A percentile compares a stretch with the other conserved stretches of the same genome.
These are phyloP conservation scores for Etheostoma spectabile DNA, from an alignment of 2,113 vertebrate species.

Conservation along the genomic window DNA sequence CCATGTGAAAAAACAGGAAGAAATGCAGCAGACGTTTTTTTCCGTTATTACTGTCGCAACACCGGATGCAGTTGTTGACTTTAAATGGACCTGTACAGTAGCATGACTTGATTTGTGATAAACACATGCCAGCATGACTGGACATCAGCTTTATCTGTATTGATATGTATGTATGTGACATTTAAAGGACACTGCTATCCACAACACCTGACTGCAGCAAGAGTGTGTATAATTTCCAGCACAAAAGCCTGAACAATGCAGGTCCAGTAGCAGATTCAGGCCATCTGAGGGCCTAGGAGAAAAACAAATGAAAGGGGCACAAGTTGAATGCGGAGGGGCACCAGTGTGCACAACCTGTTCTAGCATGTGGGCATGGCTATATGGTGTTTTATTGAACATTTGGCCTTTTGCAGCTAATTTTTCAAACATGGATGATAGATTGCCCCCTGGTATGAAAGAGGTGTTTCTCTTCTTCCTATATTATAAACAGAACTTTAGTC, in stretches of 20 bases:
- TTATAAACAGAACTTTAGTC: too few relatives aligned
- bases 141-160: slow-evolving; percentile 6
- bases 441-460: too few relatives aligned
- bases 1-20: slow-evolving; percentile 57
- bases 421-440: too few relatives aligned
- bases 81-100: slow-evolving; percentile 35
- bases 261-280: too few relatives aligned
- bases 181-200: slow-evolving; percentile 9
- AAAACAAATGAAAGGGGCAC: too few relatives aligned
- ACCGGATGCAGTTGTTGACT: slow-evolving; percentile 41
- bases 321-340: too few relatives aligned
- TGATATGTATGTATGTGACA: not conserved
- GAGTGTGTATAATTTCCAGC: not conserved
- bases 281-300: too few relatives aligned
- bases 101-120: slow-evolving; percentile 35
- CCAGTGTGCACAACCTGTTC: too few relatives aligned
- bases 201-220: slow-evolving; percentile 9
- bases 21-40: slow-evolving; percentile 38
- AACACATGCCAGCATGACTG: slow-evolving; percentile 46
- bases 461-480: too few relatives aligned
- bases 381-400: too few relatives aligned
- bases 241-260: not conserved
- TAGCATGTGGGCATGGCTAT: too few relatives aligned
- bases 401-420: too few relatives aligned
- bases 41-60: slow-evolving; percentile 46